Percentiles rank a stretch among this genome's conserved stretches.
Conservation (phyloP, 2,888 invertebrate species). For the Meta bourneti region DNA sequence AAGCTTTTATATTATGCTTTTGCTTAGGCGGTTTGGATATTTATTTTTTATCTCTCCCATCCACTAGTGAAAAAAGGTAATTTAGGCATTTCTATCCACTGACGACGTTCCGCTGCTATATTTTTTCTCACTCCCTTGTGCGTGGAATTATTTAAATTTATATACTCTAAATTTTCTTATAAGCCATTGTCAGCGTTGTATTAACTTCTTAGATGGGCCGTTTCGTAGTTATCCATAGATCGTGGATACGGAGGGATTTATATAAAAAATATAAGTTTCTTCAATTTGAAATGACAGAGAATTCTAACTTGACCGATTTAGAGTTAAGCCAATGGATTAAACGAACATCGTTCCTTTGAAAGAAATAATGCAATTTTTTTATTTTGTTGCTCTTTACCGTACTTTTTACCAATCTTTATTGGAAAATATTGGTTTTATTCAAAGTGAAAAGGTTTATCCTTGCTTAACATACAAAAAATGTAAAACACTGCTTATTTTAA, state of each 20-base stretch:
- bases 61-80: background rate
- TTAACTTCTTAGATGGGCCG: background rate
- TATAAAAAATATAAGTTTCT: background rate
- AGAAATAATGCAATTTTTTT: background rate
- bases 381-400: background rate
- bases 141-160: conserved; percentile 43
- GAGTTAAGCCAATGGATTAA: no score
- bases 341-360: no score
- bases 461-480: no score
- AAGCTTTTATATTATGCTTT: background rate
- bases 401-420: no score
- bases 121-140: background rate
- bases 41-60: background rate
- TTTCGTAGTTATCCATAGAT: background rate
- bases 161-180: conserved; percentile 7
- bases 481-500: no score
- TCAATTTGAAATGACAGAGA: background rate
- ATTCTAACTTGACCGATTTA: no score
- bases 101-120: background rate
- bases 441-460: no score
- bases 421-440: no score
- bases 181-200: conserved; percentile 3
- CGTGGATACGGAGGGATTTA: background rate
- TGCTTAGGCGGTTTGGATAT: background rate
- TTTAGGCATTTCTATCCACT: conserved; percentile 5